Percentiles rank a stretch among this genome's conserved stretches.
Evolutionary conservation across 2,888 invertebrate species (phyloP).

Genomic region (Tipula lateralis): DNA sequence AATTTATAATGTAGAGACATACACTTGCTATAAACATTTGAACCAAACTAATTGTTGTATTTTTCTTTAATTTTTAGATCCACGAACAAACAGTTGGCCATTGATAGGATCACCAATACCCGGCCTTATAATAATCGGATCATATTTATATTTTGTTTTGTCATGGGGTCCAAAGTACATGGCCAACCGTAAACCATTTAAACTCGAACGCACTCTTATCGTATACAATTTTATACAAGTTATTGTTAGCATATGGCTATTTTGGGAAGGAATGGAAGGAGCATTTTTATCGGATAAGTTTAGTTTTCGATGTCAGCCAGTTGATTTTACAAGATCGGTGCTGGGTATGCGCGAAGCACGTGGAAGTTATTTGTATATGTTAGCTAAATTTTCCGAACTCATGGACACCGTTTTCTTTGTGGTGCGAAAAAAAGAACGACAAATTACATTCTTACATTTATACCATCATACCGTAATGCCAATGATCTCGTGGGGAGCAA

Average conservation of each 20-base stretch:
- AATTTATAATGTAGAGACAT: no score
- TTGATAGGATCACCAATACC: constrained; percentile 68
- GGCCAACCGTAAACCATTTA: constrained; percentile 78
- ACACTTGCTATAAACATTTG: no score
- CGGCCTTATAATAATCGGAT: constrained; percentile 58
- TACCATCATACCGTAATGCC: constrained; percentile 96
- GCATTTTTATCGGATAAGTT: constrained; percentile 73
- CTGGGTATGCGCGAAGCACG: constrained; percentile 73
- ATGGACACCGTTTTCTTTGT: constrained; percentile 92
- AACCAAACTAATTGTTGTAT: no score
- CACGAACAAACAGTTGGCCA: constrained; percentile 59
- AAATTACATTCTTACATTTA: constrained; percentile 85
- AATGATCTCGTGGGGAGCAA: constrained; percentile 86
- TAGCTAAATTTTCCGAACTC: constrained; percentile 85
- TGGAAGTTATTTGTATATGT: constrained; percentile 78
- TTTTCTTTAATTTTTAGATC: constrained; percentile 51
- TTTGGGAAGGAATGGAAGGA: constrained; percentile 60
- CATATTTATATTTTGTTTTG: constrained; percentile 67
- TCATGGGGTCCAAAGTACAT: constrained; percentile 82
- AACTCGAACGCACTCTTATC: constrained; percentile 71
- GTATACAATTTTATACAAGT: constrained; percentile 89
- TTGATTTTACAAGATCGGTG: constrained; percentile 72
- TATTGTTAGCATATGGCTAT: constrained; percentile 72
- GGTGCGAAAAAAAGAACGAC: constrained; percentile 81
- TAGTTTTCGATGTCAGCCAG: constrained; percentile 87